These are phyloP conservation scores for Amphipyra tragopoginis DNA, from an alignment of 2,888 invertebrate genomes.

Conservation along the genomic window DNA sequence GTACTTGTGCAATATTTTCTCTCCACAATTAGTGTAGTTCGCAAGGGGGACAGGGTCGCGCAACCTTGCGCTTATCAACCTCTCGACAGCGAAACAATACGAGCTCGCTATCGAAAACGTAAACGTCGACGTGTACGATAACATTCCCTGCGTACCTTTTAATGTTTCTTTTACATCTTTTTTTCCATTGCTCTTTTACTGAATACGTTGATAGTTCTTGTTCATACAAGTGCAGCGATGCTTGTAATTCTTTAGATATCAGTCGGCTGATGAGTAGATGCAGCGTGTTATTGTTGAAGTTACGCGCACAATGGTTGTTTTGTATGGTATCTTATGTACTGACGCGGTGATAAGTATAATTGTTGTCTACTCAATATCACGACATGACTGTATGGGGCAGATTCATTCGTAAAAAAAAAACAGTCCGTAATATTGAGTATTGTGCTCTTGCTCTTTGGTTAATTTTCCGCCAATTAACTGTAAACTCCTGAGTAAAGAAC, in stretches of 20 bases:
- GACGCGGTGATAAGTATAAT: slow-evolving; percentile 3
- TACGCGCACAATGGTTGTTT: slow-evolving; percentile 12
- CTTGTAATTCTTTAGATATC: slow-evolving; percentile 6
- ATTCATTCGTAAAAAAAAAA: slow-evolving; percentile 1
- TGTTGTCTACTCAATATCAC: slow-evolving; percentile 5
- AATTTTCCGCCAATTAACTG: background rate
- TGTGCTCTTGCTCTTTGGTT: background rate
- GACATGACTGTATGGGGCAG: background rate
- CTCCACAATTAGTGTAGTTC: slow-evolving; percentile 28
- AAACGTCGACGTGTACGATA: slow-evolving; percentile 1
- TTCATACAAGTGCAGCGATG: slow-evolving; percentile 8
- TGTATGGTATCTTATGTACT: slow-evolving; percentile 23
- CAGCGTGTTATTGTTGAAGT: slow-evolving; percentile 4
- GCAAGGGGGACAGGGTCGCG: slow-evolving; percentile 39
- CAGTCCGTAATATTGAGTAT: too few relatives aligned
- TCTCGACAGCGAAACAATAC: slow-evolving; percentile 32
- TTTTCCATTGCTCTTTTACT: slow-evolving; percentile 9
- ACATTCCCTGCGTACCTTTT: background rate
- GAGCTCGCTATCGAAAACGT: slow-evolving; percentile 24
- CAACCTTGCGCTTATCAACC: slow-evolving; percentile 53
- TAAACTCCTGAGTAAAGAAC: background rate
- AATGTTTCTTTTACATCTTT: slow-evolving; percentile 2
- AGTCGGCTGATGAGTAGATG: background rate
- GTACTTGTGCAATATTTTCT: slow-evolving; percentile 25
- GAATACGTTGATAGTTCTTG: background rate